A percentile compares a stretch with the other conserved stretches of the same genome.
phyloP scores from a whole-genome alignment of 2,888 invertebrate genomes.

The Lumbricus terrestris region DNA sequence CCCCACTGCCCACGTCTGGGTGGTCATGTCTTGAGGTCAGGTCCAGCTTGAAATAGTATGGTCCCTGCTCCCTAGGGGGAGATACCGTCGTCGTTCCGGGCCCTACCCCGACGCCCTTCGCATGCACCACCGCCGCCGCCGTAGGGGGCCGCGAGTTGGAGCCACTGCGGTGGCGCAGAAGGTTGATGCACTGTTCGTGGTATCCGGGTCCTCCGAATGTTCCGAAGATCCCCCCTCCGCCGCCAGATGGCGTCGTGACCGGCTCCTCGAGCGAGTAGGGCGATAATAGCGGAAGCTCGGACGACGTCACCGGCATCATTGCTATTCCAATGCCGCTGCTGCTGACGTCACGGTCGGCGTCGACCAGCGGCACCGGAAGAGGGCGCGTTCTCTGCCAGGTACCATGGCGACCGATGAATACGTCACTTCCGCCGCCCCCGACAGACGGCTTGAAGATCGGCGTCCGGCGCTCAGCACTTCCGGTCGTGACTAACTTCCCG shows the following conservation, averaged over 20 bases:
- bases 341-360: neutral
- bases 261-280: neutral
- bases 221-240: neutral
- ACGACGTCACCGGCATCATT: neutral
- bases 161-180: neutral
- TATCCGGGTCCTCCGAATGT: slow-evolving; percentile 7
- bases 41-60: slow-evolving; percentile 14
- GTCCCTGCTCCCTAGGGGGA: neutral
- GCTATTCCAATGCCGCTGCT: neutral
- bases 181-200: neutral
- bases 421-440: neutral
- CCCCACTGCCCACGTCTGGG: neutral
- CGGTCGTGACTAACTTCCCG: slow-evolving; percentile 18
- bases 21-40: neutral
- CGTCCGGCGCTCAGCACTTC: slow-evolving; percentile 26
- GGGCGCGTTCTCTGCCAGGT: slow-evolving; percentile 27
- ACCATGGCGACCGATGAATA: neutral
- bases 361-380: slow-evolving; percentile 15
- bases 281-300: slow-evolving; percentile 12
- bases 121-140: too few relatives aligned
- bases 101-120: neutral
- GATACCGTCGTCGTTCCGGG: neutral
- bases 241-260: neutral
- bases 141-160: neutral
- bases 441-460: slow-evolving; percentile 29